Evolutionary conservation across 2,888 invertebrate species (phyloP).

Genomic region (Caenorhabditis sp.): DNA sequence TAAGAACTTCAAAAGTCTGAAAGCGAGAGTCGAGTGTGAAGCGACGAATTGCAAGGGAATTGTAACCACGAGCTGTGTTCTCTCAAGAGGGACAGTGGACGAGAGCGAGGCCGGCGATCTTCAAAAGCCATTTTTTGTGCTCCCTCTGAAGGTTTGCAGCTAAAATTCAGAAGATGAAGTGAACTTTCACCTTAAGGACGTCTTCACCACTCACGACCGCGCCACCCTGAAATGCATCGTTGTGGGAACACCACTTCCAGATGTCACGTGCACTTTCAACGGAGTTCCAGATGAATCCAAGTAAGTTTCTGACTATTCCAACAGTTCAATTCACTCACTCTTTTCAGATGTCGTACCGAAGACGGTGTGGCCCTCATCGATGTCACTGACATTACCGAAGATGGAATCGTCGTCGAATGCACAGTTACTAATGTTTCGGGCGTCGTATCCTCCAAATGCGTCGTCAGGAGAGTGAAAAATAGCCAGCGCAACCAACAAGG

Average conservation of each 20-base stretch:
- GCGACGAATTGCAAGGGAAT: constrained; percentile 62
- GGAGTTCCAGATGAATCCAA: constrained; percentile 26
- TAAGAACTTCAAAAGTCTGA: constrained; percentile 30
- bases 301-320: background rate
- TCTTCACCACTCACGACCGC: constrained; percentile 23
- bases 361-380: constrained; percentile 67
- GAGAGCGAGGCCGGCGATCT: constrained; percentile 49
- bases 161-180: no score
- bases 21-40: constrained; percentile 52
- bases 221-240: constrained; percentile 58
- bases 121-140: constrained; percentile 60
- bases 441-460: constrained; percentile 29
- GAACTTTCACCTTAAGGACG: no score
- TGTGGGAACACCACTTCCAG: constrained; percentile 56
- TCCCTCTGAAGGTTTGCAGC: constrained; percentile 57
- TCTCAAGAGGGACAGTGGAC: constrained; percentile 11
- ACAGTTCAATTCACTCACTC: background rate
- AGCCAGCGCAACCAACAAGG: constrained; percentile 36
- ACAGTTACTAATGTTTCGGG: constrained; percentile 50
- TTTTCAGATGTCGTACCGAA: constrained; percentile 57
- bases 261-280: constrained; percentile 49
- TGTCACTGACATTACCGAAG: constrained; percentile 44
- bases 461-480: constrained; percentile 39
- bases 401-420: constrained; percentile 55
- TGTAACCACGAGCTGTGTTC: constrained; percentile 48